Evolutionary conservation across 2,113 vertebrate genomes (phyloP), one percentile per base, ranked within the genome.

Genomic region (Macrotis lagotis): DNA sequence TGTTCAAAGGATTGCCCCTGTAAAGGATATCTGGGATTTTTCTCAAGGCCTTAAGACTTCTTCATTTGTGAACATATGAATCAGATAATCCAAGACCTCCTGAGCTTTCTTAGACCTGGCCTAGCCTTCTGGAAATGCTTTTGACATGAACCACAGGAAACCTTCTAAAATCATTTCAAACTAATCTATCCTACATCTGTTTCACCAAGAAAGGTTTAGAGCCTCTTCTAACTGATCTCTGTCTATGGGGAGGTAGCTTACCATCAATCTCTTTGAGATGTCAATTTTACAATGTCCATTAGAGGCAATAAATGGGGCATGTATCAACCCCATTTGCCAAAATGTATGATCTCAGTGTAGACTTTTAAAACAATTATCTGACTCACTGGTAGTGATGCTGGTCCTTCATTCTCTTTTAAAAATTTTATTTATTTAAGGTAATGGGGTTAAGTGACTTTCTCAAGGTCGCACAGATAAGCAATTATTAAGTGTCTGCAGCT

Each of bases 91-190:
- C 3, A 55, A 94, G n/a, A 26, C 8, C 28, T 22, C 59, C 90
- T 49, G 8, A 48, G 3, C 31, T 93, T 51, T 92, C 47, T 88
- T 74, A 89, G 89, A 44, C 53, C 0, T 48, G 31, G 59, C 24
- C 44, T 1, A 52, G 25, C 0, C 26, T 83, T 8, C 47, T 66
- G 31, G 66, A 16, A 83, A n/a, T 44, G 16, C 52, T 92, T 50
- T 91, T 94, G 47, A 51, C 83, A 31, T 83, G 37, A 3, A 3
- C 25, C 37, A 25, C 83, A 88, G 31, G 83, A 66, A 95, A 91
- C 2, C 7, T 51, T 96, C 11, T 91, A 59, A 92, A 94, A 24
- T 90, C n/a, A 93, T 8, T 83, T 74, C 88, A 53, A 37, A n/a
- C 51, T 51, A 25, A 91, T 25, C 11, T 49, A 92, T 47, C 92